These are phyloP conservation scores for Hyles euphorbiae DNA, from an alignment of 1,140 invertebrate species.

Conservation along the genomic window DNA sequence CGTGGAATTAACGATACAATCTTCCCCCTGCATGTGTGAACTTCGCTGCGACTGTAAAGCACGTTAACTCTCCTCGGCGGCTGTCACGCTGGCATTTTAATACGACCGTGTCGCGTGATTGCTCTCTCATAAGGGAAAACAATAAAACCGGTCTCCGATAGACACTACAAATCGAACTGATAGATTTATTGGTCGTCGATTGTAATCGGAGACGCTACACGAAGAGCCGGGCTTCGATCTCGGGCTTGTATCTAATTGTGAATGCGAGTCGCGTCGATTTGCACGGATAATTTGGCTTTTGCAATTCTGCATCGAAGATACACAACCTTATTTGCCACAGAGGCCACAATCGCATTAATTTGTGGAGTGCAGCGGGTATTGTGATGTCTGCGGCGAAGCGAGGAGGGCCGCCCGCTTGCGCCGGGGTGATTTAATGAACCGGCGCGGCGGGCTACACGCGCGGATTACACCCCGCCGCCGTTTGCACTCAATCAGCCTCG, in stretches of 20 bases:
- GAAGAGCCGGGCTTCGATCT: background rate
- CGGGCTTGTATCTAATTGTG: conserved; percentile 10
- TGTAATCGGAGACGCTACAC: conserved; percentile 3
- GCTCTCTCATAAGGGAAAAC: too few relatives aligned
- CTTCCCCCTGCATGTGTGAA: too few relatives aligned
- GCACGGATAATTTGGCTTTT: conserved; percentile 18
- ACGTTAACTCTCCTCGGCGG: conserved; percentile 1
- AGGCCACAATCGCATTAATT: conserved; percentile 67
- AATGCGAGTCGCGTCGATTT: conserved; percentile 9
- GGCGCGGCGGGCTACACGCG: conserved; percentile 62
- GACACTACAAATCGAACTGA: conserved; percentile 2
- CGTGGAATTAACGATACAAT: conserved; percentile 11
- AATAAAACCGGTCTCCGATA: background rate
- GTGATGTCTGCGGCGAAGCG: conserved; percentile 21
- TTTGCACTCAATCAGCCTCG: conserved; percentile 73
- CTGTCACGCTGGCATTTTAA: too few relatives aligned
- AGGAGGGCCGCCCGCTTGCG: conserved; percentile 18
- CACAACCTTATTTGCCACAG: conserved; percentile 46
- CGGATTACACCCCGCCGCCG: conserved; percentile 63
- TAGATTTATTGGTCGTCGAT: conserved; percentile 1
- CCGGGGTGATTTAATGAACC: conserved; percentile 68
- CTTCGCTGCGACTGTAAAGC: too few relatives aligned
- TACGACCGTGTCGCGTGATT: too few relatives aligned
- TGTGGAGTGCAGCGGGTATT: conserved; percentile 52
- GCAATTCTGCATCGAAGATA: conserved; percentile 30